Conservation (phyloP, 1,140 invertebrate genomes). For the Dreissena polymorpha region DNA sequence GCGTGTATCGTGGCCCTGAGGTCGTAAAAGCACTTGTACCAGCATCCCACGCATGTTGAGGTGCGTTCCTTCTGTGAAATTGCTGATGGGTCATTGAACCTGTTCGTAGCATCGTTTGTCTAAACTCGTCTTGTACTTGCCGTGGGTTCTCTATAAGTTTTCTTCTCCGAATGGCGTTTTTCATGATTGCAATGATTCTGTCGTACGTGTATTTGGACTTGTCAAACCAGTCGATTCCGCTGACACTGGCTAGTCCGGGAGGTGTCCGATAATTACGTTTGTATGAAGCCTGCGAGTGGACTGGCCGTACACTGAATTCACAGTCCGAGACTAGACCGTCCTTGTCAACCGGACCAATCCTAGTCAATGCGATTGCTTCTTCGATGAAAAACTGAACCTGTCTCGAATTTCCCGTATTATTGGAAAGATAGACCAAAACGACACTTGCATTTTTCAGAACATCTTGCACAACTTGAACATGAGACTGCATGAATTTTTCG, state of each 20-base stretch:
- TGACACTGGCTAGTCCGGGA: neutral
- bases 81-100: too few species aligned
- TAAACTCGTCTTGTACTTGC: too few species aligned
- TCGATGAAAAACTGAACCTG: neutral
- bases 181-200: neutral
- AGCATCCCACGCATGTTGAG: too few species aligned
- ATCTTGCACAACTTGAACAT: neutral
- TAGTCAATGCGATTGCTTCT: neutral
- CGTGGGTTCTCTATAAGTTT: neutral
- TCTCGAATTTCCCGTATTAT: neutral
- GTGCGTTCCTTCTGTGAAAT: too few species aligned
- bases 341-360: neutral
- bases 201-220: neutral
- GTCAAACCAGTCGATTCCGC: neutral
- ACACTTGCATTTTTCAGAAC: neutral
- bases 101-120: too few species aligned
- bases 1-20: too few species aligned
- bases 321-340: neutral
- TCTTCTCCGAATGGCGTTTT: neutral
- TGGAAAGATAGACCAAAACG: neutral
- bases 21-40: too few species aligned
- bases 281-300: neutral
- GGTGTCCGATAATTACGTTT: neutral
- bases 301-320: neutral
- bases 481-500: neutral